A percentile compares a stretch with the other conserved stretches of the same genome.
Evolutionary conservation across 2,113 vertebrate species (phyloP).

Genomic region (Solea senegalensis): DNA sequence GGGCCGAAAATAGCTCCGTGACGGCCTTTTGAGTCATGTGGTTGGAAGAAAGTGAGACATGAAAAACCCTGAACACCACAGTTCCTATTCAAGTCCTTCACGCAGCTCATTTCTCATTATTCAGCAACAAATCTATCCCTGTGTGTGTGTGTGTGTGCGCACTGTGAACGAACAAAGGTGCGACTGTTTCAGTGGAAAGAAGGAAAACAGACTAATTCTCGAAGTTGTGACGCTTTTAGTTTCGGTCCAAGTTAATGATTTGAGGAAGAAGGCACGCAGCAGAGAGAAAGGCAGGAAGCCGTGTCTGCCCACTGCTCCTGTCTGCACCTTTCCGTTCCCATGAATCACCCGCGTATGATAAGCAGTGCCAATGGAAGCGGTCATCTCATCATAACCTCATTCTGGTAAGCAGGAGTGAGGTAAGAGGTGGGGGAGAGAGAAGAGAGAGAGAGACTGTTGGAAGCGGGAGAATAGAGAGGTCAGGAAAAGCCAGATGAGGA

Average conservation of each 20-base stretch:
- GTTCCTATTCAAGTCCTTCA: constrained; percentile 4
- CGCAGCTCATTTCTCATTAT: constrained; percentile 23
- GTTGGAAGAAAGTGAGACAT: constrained; percentile 49
- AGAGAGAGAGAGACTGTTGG: constrained; percentile 16
- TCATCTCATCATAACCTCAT: constrained; percentile 62
- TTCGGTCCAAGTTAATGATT: constrained; percentile 55
- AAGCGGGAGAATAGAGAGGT: constrained; percentile 35
- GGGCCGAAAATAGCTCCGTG: constrained; percentile 65
- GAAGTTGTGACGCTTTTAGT: constrained; percentile 26
- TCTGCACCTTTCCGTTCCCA: constrained; percentile 79
- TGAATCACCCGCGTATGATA: constrained; percentile 65
- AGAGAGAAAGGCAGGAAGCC: constrained; percentile 78
- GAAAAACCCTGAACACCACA: constrained; percentile 6
- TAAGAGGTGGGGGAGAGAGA: constrained; percentile 53
- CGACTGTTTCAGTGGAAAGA: constrained; percentile 9
- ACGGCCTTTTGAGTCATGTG: constrained; percentile 53
- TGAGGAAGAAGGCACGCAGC: constrained; percentile 61
- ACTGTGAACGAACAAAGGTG: constrained; percentile 42
- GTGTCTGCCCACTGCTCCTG: constrained; percentile 59
- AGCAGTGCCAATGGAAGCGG: constrained; percentile 22
- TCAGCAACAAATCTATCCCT: constrained; percentile 1
- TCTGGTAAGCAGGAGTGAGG: constrained; percentile 56
- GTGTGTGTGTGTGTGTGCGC: background rate
- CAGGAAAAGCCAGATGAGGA: constrained; percentile 42
- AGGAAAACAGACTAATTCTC: constrained; percentile 4